Conservation (phyloP, 2,113 vertebrate species). For the Jaculus jaculus region DNA sequence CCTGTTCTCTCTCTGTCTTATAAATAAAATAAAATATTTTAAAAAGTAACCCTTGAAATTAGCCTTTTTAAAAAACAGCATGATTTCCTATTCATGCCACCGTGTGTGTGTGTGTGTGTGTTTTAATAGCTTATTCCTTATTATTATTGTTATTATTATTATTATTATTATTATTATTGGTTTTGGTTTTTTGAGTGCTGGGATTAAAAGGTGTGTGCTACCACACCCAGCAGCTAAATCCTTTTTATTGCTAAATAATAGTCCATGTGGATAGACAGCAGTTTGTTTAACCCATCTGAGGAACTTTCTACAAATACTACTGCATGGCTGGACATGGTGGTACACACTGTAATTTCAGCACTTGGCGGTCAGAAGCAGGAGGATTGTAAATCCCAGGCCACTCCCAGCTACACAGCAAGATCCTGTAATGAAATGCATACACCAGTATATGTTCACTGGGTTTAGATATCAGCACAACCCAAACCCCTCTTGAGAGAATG, state of each 20-base stretch:
- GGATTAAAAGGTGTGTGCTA: too few species aligned
- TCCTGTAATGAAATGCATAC: too few species aligned
- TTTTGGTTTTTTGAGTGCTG: too few species aligned
- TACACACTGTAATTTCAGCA: background rate
- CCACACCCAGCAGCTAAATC: background rate
- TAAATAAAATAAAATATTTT: too few species aligned
- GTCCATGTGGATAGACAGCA: background rate
- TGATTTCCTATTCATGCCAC: background rate
- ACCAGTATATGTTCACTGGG: background rate
- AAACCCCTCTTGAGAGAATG: background rate
- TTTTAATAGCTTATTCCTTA: too few species aligned
- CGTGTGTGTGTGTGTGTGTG: too few species aligned
- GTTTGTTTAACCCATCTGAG: background rate
- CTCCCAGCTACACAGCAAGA: background rate
- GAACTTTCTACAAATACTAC: background rate
- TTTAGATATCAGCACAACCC: conserved; percentile 8
- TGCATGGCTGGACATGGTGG: background rate
- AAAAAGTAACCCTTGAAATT: too few species aligned
- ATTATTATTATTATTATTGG: too few species aligned
- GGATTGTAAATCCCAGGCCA: background rate
- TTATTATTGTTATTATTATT: too few species aligned
- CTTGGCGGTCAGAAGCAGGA: background rate
- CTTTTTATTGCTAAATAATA: background rate
- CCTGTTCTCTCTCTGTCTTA: too few species aligned
- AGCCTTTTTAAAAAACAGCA: background rate